These are phyloP conservation scores for Pogona vitticeps DNA, from an alignment of 2,113 vertebrate species.

Conservation along the genomic window DNA sequence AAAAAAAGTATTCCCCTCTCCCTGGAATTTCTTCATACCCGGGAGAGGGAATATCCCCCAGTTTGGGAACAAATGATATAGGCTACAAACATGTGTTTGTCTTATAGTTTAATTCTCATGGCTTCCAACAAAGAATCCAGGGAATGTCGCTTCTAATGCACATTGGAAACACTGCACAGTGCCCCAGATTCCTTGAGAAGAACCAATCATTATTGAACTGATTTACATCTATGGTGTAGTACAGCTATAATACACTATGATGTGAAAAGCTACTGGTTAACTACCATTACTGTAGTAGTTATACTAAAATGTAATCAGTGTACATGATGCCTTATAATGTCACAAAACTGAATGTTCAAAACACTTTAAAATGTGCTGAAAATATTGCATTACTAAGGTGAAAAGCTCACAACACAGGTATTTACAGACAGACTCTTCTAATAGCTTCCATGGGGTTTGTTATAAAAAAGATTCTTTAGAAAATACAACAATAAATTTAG, in stretches of 20 bases:
- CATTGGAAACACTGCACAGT: neutral
- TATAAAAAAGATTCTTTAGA: neutral
- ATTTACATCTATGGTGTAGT: neutral
- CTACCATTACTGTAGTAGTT: neutral
- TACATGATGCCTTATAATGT: neutral
- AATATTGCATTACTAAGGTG: neutral
- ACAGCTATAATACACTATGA: neutral
- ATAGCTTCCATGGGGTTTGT: neutral
- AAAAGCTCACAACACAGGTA: neutral
- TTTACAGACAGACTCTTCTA: neutral
- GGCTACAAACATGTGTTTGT: neutral
- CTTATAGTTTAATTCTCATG: neutral
- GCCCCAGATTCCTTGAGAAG: neutral
- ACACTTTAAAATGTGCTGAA: neutral
- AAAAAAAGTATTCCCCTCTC: too few relatives aligned
- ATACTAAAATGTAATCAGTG: neutral
- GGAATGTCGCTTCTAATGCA: neutral
- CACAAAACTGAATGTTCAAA: neutral
- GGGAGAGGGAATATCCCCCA: too few relatives aligned
- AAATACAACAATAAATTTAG: neutral
- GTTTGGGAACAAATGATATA: too few relatives aligned
- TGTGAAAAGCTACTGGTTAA: neutral
- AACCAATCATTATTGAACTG: neutral
- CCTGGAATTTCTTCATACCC: too few relatives aligned
- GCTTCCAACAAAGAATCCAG: neutral